Conservation (phyloP, 2,888 invertebrate species). For the Eilema sororculum region DNA sequence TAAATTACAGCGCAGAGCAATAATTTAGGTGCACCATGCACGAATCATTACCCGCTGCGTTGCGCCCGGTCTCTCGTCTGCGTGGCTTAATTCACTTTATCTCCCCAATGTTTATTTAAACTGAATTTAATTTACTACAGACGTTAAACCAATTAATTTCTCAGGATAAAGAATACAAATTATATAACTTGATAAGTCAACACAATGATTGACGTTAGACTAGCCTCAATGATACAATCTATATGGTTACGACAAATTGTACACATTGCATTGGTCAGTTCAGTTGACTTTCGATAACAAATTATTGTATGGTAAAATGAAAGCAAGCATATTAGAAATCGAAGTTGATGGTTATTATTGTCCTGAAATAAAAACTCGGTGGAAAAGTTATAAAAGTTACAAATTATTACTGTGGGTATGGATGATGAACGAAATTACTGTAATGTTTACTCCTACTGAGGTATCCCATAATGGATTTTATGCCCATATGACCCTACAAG, state of each 20-base stretch:
- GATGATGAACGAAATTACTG: conserved; percentile 75
- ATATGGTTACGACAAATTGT: conserved; percentile 39
- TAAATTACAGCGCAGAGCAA: conserved; percentile 83
- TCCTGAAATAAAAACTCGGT: conserved; percentile 58
- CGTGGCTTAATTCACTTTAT: conserved; percentile 83
- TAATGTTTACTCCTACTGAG: conserved; percentile 63
- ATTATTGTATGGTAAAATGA: conserved; percentile 31
- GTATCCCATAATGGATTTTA: conserved; percentile 73
- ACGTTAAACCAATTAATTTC: conserved; percentile 53
- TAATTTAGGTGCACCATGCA: conserved; percentile 86
- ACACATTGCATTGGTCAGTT: conserved; percentile 20
- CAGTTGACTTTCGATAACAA: neutral
- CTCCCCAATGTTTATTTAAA: conserved; percentile 76
- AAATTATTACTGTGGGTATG: conserved; percentile 72
- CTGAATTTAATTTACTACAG: conserved; percentile 70
- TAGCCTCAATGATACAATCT: conserved; percentile 33
- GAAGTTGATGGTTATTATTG: conserved; percentile 54
- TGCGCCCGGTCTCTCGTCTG: conserved; percentile 58
- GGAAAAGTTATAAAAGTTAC: conserved; percentile 70
- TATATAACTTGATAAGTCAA: conserved; percentile 25
- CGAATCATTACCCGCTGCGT: conserved; percentile 86
- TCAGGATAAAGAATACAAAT: conserved; percentile 17
- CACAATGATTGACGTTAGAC: neutral
- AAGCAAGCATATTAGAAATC: conserved; percentile 34
- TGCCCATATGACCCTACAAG: conserved; percentile 59